Evolutionary conservation across 2,797 vertebrate species (phyloP).

Genomic region (Lacerta agilis): DNA sequence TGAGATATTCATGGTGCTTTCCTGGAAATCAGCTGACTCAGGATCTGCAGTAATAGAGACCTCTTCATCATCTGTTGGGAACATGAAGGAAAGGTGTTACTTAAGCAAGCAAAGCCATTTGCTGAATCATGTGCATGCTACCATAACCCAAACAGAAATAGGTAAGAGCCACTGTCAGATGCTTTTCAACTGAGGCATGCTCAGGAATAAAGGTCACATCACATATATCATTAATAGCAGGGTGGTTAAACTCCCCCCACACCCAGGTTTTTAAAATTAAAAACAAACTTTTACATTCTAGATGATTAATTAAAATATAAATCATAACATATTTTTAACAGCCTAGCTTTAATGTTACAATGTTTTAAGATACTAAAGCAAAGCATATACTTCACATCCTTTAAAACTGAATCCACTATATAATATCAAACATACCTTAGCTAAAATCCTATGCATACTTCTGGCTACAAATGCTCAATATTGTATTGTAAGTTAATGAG

Average conservation of each 20-base stretch:
- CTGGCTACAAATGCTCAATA: not conserved
- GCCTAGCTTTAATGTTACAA: not conserved
- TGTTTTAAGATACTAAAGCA: not conserved
- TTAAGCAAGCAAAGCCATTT: not conserved
- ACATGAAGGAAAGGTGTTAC: conserved; percentile 63
- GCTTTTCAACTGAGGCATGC: not conserved
- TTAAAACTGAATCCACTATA: not conserved
- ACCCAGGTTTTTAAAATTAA: not conserved
- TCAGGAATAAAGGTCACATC: not conserved
- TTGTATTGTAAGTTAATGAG: not conserved
- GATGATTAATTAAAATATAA: not conserved
- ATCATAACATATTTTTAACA: not conserved
- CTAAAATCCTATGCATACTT: not conserved
- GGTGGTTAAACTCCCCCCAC: not conserved
- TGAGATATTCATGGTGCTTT: conserved; percentile 71
- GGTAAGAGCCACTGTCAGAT: not conserved
- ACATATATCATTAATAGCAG: not conserved
- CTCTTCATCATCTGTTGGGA: conserved; percentile 91
- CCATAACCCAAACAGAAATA: not conserved
- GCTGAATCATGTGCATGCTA: conserved; percentile 6
- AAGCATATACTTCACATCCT: not conserved
- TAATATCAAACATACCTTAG: not conserved
- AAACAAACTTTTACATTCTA: not conserved
- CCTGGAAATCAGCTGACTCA: conserved; percentile 74
- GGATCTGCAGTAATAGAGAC: conserved; percentile 86